Evolutionary conservation across 2,113 vertebrate genomes (phyloP).

Genomic region (Entomyzon cyanotis): DNA sequence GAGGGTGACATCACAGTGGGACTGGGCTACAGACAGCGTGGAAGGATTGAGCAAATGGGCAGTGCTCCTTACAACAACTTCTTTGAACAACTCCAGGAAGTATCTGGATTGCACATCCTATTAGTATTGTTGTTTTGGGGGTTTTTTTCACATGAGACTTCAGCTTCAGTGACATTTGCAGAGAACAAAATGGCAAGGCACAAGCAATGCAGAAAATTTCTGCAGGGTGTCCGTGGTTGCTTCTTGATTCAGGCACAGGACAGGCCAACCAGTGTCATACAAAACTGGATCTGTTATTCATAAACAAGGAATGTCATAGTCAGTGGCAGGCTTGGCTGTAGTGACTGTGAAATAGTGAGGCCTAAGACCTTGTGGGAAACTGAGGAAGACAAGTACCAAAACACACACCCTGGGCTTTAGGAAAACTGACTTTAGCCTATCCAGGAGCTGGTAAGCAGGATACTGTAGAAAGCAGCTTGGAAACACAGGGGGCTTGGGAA

Average conservation of each 20-base stretch:
- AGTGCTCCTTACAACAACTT: background rate
- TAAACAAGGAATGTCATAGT: background rate
- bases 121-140: background rate
- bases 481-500: background rate
- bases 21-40: background rate
- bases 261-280: background rate
- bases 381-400: background rate
- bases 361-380: background rate
- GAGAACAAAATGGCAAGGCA: background rate
- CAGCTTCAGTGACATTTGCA: background rate
- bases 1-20: accelerated
- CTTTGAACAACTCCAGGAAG: background rate
- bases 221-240: background rate
- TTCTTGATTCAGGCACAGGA: background rate
- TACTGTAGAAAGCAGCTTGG: background rate
- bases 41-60: background rate
- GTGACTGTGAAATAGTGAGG: background rate
- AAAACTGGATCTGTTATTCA: background rate
- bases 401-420: background rate
- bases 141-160: background rate
- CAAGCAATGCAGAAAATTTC: background rate
- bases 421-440: background rate
- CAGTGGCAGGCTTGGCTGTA: background rate
- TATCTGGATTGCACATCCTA: background rate
- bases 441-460: background rate